These are phyloP conservation scores for Xenus cinereus DNA, from an alignment of 2,113 vertebrate species.

Conservation along the genomic window DNA sequence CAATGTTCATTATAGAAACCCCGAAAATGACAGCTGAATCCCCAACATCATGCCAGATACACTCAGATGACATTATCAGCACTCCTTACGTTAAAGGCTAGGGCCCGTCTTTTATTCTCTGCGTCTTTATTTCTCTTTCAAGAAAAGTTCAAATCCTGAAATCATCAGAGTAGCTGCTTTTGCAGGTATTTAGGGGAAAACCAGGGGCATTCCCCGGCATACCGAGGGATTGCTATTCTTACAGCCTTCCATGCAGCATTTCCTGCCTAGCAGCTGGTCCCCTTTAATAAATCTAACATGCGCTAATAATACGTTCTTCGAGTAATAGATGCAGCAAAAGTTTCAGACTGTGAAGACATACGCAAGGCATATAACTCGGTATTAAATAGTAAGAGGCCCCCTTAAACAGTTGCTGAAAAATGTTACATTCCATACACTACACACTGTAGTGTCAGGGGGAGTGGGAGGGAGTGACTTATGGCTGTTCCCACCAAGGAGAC, in stretches of 20 bases:
- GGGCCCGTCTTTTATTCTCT: background rate
- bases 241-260: background rate
- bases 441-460: background rate
- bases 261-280: background rate
- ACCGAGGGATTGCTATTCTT: background rate
- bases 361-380: background rate
- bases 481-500: background rate
- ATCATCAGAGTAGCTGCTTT: background rate
- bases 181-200: background rate
- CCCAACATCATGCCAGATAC: background rate
- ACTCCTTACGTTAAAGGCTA: background rate
- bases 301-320: background rate
- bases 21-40: background rate
- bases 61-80: background rate
- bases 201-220: background rate
- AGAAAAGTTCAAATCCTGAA: background rate
- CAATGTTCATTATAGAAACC: fast-evolving
- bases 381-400: background rate
- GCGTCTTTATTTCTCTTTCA: background rate
- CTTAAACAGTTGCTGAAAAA: background rate
- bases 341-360: background rate
- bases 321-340: background rate
- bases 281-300: background rate
- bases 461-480: background rate
- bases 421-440: background rate